phyloP scores from a whole-genome alignment of 2,888 invertebrate genomes.

The Agrenia bidenticulata region DNA sequence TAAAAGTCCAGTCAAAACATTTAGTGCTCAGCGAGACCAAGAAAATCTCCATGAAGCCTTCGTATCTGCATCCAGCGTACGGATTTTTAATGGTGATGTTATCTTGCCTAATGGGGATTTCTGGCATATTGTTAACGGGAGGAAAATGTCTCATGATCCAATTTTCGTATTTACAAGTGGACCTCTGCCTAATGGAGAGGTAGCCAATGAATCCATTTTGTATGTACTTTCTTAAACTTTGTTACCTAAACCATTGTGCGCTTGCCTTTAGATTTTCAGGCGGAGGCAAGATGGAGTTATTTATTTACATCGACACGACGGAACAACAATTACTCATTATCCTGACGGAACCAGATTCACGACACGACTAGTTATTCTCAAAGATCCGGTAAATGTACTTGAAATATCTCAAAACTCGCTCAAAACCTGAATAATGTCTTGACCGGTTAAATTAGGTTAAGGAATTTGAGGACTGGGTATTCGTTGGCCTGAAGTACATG shows the following conservation, averaged over 20 bases:
- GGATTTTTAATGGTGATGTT: slow-evolving; percentile 46
- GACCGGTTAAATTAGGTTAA: too few species aligned
- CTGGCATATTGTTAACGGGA: slow-evolving; percentile 41
- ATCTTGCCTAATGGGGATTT: slow-evolving; percentile 43
- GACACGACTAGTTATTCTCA: slow-evolving; percentile 39
- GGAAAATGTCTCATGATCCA: slow-evolving; percentile 29
- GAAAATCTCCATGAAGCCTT: slow-evolving; percentile 25
- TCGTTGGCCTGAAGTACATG: slow-evolving; percentile 47
- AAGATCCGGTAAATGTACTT: slow-evolving; percentile 19
- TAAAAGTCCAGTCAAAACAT: neutral
- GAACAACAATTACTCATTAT: slow-evolving; percentile 44
- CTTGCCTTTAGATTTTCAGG: slow-evolving; percentile 27
- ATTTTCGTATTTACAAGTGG: slow-evolving; percentile 46
- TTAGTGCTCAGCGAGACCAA: slow-evolving; percentile 20
- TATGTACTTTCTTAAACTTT: too few species aligned
- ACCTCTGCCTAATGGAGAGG: slow-evolving; percentile 41
- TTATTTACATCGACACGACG: slow-evolving; percentile 45
- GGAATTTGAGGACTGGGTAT: slow-evolving; percentile 46
- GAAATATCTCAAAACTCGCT: too few species aligned
- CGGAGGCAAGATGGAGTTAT: slow-evolving; percentile 48
- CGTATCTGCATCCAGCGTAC: slow-evolving; percentile 24
- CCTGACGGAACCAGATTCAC: slow-evolving; percentile 51
- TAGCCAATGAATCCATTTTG: too few species aligned
- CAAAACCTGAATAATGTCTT: neutral
- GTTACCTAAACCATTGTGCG: too few species aligned